A percentile compares a stretch with the other conserved stretches of the same genome.
phyloP scores from a whole-genome alignment of 2,797 vertebrate genomes.

The Varecia variegata region DNA sequence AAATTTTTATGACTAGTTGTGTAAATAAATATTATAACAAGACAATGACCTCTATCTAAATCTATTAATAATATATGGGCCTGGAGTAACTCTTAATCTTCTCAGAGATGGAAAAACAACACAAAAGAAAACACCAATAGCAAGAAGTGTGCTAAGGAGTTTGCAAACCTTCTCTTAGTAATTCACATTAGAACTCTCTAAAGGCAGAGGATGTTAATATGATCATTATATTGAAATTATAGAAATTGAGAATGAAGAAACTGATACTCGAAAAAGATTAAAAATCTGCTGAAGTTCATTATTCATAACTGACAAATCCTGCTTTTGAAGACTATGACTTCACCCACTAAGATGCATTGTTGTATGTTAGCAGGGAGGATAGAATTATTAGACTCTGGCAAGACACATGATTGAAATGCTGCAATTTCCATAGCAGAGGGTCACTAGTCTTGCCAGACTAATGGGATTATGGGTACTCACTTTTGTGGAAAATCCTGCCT shows the following conservation, averaged over 20 bases:
- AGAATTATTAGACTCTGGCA: not conserved
- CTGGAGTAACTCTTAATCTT: not conserved
- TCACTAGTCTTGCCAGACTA: not conserved
- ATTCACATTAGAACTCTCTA: not conserved
- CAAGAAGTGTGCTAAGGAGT: not conserved
- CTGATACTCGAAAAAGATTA: not conserved
- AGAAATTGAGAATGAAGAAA: not conserved
- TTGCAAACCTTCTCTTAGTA: not conserved
- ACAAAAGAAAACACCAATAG: not conserved
- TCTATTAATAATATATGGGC: not conserved
- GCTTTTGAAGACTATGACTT: not conserved
- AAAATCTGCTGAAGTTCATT: not conserved
- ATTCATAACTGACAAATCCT: not conserved
- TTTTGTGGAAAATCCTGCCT: not conserved
- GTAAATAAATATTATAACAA: not conserved
- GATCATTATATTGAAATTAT: not conserved
- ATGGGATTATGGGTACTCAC: not conserved
- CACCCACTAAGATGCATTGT: not conserved
- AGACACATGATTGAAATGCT: not conserved
- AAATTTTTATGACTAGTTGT: not conserved
- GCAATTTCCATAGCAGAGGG: not conserved
- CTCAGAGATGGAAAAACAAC: not conserved
- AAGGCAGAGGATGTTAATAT: not conserved
- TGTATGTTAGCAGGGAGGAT: not conserved
- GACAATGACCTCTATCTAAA: not conserved